Evolutionary conservation across 2,113 vertebrate genomes (phyloP).

Genomic region (Pionites leucogaster): DNA sequence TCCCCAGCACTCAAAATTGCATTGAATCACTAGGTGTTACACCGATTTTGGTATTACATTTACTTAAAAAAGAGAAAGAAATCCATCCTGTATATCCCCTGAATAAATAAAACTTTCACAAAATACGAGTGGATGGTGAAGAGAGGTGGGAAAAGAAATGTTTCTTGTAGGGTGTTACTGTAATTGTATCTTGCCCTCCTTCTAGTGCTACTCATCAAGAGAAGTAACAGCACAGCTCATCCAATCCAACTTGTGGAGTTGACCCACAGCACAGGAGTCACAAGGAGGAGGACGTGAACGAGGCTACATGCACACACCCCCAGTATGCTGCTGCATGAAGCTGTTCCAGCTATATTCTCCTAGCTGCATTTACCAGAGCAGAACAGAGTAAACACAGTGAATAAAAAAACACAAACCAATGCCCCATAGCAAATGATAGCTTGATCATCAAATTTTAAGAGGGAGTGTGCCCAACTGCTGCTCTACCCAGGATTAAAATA

Average conservation of each 20-base stretch:
- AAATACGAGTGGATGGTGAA: background rate
- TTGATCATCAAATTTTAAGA: background rate
- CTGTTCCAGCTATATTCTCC: background rate
- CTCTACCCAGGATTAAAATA: background rate
- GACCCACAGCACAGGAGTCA: background rate
- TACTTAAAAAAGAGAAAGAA: background rate
- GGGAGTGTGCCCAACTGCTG: background rate
- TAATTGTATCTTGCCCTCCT: background rate
- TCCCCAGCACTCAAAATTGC: background rate
- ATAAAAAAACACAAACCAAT: background rate
- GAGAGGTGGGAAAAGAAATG: background rate
- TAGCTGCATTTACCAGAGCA: background rate
- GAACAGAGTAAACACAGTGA: background rate
- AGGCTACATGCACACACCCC: rapidly evolving
- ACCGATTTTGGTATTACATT: background rate
- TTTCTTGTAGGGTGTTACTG: background rate
- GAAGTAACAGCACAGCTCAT: background rate
- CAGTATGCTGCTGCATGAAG: rapidly evolving
- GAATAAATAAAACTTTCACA: background rate
- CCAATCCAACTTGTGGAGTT: background rate
- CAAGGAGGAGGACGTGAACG: background rate
- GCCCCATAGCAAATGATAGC: background rate
- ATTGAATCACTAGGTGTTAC: background rate
- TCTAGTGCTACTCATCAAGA: background rate
- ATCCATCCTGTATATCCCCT: background rate